phyloP scores from a whole-genome alignment of 2,888 invertebrate species.

The Pecten maximus region DNA sequence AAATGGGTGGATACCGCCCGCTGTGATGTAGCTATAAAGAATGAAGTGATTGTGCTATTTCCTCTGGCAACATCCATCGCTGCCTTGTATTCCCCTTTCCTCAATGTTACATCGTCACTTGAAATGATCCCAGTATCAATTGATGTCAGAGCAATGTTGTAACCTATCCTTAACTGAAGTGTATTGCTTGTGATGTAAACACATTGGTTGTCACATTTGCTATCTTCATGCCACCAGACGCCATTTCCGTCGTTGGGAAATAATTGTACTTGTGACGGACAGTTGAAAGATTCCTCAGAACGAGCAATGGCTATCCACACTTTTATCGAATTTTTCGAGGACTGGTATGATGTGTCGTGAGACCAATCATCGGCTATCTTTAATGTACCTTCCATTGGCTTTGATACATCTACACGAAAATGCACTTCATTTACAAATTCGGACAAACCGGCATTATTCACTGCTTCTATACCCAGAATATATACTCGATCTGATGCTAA shows the following conservation, averaged over 20 bases:
- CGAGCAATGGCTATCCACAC: conserved; percentile 46
- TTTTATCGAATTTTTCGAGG: conserved; percentile 30
- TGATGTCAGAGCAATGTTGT: conserved; percentile 46
- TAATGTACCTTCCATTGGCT: conserved; percentile 48
- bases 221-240: conserved; percentile 9
- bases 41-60: conserved; percentile 48
- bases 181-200: conserved; percentile 27
- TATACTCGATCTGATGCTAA: conserved; percentile 41
- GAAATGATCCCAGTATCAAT: conserved; percentile 46
- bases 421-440: neutral
- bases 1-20: neutral
- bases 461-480: conserved; percentile 41
- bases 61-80: conserved; percentile 43
- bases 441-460: conserved; percentile 51
- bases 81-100: conserved; percentile 48
- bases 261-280: conserved; percentile 42
- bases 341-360: conserved; percentile 38
- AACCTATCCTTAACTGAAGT: conserved; percentile 49
- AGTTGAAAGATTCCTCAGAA: conserved; percentile 31
- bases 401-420: conserved; percentile 45
- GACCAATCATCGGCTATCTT: conserved; percentile 50
- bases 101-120: neutral
- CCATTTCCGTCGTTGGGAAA: conserved; percentile 20
- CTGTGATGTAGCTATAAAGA: conserved; percentile 16
- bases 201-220: conserved; percentile 38